phyloP scores from a whole-genome alignment of 2,888 invertebrate genomes.

The Clitarchus hookeri region DNA sequence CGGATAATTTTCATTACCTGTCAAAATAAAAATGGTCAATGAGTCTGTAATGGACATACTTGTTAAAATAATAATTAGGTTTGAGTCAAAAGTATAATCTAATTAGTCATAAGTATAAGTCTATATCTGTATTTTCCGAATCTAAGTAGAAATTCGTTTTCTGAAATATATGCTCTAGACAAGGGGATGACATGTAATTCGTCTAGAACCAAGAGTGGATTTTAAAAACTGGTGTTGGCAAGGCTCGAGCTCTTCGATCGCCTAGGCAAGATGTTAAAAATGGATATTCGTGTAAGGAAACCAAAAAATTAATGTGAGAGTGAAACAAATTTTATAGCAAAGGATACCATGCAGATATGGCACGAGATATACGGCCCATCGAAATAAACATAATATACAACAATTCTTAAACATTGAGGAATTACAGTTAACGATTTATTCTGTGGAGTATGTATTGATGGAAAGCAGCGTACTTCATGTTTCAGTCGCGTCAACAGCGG shows the following conservation, averaged over 20 bases:
- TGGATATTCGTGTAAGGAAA: background rate
- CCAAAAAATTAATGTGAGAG: background rate
- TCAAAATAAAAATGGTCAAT: conserved; percentile 29
- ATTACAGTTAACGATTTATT: conserved; percentile 39
- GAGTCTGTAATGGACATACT: conserved; percentile 28
- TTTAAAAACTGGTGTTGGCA: conserved; percentile 28
- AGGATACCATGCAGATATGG: conserved; percentile 43
- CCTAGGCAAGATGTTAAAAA: no score
- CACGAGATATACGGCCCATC: conserved; percentile 44
- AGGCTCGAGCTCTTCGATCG: conserved; percentile 20
- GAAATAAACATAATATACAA: conserved; percentile 42
- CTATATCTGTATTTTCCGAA: conserved; percentile 21
- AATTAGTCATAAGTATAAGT: no score
- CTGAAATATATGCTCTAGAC: conserved; percentile 30
- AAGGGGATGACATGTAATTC: conserved; percentile 31
- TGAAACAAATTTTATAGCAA: background rate
- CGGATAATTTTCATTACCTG: conserved; percentile 32
- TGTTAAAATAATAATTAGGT: background rate
- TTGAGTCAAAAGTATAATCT: conserved; percentile 21
- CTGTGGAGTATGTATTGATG: conserved; percentile 44
- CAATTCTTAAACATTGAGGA: conserved; percentile 37
- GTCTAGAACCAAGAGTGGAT: conserved; percentile 27
- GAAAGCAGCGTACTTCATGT: conserved; percentile 41
- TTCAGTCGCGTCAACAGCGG: conserved; percentile 27
- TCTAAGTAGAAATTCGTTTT: conserved; percentile 30